Base-by-base conservation (phyloP, 2,888 invertebrate genomes). In the Thyatira batis region DNA sequence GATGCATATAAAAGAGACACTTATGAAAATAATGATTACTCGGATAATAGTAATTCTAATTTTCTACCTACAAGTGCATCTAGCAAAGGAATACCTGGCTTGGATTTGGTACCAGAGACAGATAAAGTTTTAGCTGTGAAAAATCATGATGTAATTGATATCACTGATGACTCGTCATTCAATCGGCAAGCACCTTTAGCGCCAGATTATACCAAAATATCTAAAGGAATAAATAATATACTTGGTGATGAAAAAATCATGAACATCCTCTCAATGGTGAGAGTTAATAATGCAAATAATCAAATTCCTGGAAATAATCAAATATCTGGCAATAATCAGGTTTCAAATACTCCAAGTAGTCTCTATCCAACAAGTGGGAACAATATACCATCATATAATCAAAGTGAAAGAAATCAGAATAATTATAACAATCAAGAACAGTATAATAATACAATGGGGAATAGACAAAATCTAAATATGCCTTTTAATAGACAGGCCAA, bases 31-130 rank as follows among this genome's bases (percentile, higher is more conserved):
- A 55, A 61, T 63, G 61, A 58, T 45, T 58, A 60, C 51, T 53
- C 50, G 11, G 57, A 57, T 53, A 52, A 58, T 50, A 69, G 69
- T 39, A 80, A 73, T 51, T 60, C 84, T 43, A 80, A 69, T 55
- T 91, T 90, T 69, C 66, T 91, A 44, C 80, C 83, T 23, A 68
- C 76, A 54, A 78, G 69, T 72, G 78, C 72, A 30, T 70, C 80
- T 23, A 69, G 76, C 50, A 93, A 93, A 68, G 94, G 94, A 44
- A 96, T 96, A 73, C 96, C 96, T 9, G 96, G 96, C 0, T 89
- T 96, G 54, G 96, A 96, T 89, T 91, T 96, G 57, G 94, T 95
- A 9, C 91, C 89, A 60, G 93, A 93, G 3, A 74, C 63, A 56
- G 84, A 84, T 44, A 85, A 73, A 68, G 30, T 55, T 25, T 28